A percentile compares a stretch with the other conserved stretches of the same genome.
These are phyloP conservation scores for Halisarca cf. caerulea DNA, from an alignment of 37 sponge, comb jelly and placozoan species.

Conservation along the genomic window DNA sequence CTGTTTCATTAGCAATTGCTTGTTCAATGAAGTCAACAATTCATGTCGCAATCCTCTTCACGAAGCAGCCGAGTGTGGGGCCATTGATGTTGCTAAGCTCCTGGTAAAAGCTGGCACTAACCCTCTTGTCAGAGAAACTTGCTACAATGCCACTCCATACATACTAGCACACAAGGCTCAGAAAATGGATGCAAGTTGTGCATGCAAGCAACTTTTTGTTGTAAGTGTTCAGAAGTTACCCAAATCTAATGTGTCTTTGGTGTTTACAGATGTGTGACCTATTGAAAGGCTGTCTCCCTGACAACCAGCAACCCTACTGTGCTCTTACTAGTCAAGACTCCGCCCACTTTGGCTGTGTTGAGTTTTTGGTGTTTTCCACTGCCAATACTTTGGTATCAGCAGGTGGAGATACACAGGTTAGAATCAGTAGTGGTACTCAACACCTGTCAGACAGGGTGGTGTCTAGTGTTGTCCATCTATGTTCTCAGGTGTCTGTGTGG, in stretches of 20 bases:
- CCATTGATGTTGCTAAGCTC: constrained; percentile 40
- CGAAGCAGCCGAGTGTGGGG: constrained; percentile 53
- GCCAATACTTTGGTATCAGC: background rate
- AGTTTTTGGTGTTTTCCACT: background rate
- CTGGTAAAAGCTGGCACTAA: constrained; percentile 41
- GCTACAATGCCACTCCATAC: constrained; percentile 39
- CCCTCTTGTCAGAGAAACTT: constrained; percentile 14
- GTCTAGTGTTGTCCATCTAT: too few relatives aligned
- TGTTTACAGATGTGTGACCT: constrained; percentile 11
- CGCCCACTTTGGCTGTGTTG: constrained; percentile 16
- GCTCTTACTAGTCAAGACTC: background rate
- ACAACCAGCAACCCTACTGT: background rate
- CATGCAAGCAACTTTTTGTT: background rate
- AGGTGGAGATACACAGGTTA: constrained; percentile 24
- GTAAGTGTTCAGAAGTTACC: background rate
- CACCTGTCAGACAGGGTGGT: too few relatives aligned
- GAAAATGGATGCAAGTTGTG: constrained; percentile 46
- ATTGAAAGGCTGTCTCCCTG: background rate
- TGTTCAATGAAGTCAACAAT: constrained; percentile 26
- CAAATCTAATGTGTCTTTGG: background rate
- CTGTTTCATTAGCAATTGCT: constrained; percentile 43
- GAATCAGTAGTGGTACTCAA: background rate
- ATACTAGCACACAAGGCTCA: constrained; percentile 57
- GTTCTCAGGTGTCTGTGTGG: constrained; percentile 56
- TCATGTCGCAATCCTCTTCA: constrained; percentile 58